Percentiles rank a stretch among this genome's conserved stretches.
Evolutionary conservation across 37 sponge, comb jelly and placozoan genomes (phyloP).

Genomic region (Bolinopsis microptera): DNA sequence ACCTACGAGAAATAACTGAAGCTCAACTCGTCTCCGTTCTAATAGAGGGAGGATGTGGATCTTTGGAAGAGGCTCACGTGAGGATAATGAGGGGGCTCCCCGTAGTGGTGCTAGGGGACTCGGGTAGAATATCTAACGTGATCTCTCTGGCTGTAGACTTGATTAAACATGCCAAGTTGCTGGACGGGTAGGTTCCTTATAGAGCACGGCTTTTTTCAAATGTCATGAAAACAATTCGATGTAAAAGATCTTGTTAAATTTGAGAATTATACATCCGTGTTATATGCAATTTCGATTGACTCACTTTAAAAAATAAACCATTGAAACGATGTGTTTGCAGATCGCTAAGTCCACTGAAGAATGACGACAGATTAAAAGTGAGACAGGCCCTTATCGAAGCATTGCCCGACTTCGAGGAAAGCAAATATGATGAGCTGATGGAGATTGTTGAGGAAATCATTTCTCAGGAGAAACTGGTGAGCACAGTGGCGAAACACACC

Average conservation of each 20-base stretch:
- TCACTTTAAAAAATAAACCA: too few species aligned
- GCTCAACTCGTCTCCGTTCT: conserved; percentile 21
- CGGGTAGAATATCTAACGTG: conserved; percentile 14
- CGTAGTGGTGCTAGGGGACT: not conserved
- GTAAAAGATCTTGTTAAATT: too few species aligned
- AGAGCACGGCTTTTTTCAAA: too few species aligned
- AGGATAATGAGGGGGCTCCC: not conserved
- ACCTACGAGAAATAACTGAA: not conserved
- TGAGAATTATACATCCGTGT: too few species aligned
- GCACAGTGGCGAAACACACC: too few species aligned
- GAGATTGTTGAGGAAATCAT: not conserved
- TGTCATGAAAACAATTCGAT: too few species aligned
- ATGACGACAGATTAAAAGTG: not conserved
- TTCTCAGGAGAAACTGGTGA: conserved; percentile 3
- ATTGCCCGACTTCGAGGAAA: not conserved
- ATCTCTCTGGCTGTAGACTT: not conserved
- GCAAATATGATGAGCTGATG: not conserved
- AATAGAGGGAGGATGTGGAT: conserved; percentile 14
- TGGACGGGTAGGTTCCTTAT: not conserved
- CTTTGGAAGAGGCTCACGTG: not conserved
- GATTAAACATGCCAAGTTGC: not conserved
- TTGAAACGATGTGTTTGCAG: too few species aligned
- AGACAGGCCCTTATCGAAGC: not conserved
- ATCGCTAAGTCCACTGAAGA: not conserved
- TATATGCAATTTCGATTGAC: too few species aligned